phyloP scores from a whole-genome alignment of 2,113 vertebrate species.

The Rhegmatorhina hoffmannsi region DNA sequence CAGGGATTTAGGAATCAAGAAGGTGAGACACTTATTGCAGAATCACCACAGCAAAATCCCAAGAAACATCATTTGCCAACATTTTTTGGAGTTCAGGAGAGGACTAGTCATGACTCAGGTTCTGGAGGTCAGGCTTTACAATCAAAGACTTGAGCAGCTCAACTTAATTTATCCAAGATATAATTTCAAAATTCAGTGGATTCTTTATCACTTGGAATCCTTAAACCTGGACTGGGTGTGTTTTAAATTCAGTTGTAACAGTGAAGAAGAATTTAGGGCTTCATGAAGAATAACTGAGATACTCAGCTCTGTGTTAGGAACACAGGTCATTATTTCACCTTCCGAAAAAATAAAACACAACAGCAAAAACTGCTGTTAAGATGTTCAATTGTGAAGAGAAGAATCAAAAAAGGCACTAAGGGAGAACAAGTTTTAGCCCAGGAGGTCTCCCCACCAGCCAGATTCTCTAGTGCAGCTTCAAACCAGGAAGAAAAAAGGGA shows the following conservation, averaged over 20 bases:
- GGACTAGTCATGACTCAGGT: background rate
- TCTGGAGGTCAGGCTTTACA: background rate
- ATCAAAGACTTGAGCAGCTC: background rate
- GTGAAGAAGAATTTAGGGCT: background rate
- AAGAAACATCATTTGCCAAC: rapidly evolving
- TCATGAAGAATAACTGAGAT: background rate
- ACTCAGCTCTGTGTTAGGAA: background rate
- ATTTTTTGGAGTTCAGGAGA: background rate
- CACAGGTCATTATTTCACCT: background rate
- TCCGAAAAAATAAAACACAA: background rate
- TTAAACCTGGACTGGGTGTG: background rate
- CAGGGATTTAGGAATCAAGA: background rate
- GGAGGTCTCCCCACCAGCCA: background rate
- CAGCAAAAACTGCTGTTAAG: background rate
- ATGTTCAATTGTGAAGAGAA: background rate
- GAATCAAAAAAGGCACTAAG: background rate
- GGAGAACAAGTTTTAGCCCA: background rate
- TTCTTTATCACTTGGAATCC: background rate
- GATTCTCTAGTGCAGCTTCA: background rate
- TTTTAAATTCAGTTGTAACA: background rate
- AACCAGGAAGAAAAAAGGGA: background rate
- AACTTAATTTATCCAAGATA: background rate
- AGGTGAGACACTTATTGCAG: background rate
- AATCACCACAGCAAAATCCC: background rate
- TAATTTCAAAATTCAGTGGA: background rate